Conservation (phyloP, 2,888 invertebrate genomes). For the Cheiracanthium punctorium region DNA sequence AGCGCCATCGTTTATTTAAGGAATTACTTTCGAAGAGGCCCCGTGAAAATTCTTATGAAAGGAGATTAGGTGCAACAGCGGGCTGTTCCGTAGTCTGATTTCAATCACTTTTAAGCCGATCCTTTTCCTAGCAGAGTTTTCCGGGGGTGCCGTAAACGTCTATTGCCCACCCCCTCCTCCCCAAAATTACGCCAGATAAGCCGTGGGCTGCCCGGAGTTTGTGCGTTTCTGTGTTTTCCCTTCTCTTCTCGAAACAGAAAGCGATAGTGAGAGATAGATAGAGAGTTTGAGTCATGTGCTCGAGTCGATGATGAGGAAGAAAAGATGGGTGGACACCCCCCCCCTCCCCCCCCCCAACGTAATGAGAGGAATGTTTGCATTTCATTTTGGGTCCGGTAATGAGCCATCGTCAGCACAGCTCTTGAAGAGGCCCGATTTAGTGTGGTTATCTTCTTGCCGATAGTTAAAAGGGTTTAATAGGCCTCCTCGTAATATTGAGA, state of each 20-base stretch:
- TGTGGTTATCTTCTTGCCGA: no score
- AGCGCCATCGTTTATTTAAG: constrained; percentile 61
- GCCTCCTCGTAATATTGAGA: no score
- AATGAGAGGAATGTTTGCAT: neutral
- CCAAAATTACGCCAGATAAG: constrained; percentile 22
- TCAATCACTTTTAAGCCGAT: constrained; percentile 59
- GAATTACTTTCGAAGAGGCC: constrained; percentile 42
- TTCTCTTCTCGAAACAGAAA: no score
- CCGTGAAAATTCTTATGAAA: constrained; percentile 51
- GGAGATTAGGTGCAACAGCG: constrained; percentile 48
- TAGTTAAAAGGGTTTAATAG: no score
- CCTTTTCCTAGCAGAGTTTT: constrained; percentile 17
- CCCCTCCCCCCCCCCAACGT: no score
- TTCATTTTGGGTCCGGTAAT: neutral
- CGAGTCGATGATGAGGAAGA: neutral
- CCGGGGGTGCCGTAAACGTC: neutral
- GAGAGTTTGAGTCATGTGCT: neutral
- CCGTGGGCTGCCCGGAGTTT: neutral
- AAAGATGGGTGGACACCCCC: neutral
- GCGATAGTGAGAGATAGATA: constrained; percentile 7
- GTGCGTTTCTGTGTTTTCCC: neutral
- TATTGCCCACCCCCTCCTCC: no score
- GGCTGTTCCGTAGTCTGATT: constrained; percentile 41
- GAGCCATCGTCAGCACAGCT: neutral
- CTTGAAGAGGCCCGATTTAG: no score